Base-by-base conservation (phyloP, 2,113 vertebrate genomes). In the Haplochromis vanheusdeni region DNA sequence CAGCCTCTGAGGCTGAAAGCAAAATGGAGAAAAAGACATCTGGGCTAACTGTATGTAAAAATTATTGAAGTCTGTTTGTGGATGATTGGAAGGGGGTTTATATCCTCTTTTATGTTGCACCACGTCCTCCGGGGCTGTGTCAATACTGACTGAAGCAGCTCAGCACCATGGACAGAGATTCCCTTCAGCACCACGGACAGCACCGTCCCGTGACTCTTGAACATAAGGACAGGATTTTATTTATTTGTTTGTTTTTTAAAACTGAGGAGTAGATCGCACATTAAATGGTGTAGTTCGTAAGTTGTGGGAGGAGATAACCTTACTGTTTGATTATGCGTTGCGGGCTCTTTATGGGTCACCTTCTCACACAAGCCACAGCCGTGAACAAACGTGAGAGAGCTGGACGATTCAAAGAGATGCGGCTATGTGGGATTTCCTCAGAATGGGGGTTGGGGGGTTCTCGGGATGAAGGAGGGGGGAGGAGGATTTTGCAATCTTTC, bases 401-500 rank as follows among this genome's bases (percentile, higher is more conserved):
- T 19, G 10, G 70, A 31, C 26, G 17, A 77, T n/a, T 49, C 45
- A 77, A 49, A 49, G 70, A 77, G 45, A 77, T 31, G 16, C 9
- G 70, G 42, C 70, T 80, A 84, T 86, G 73, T 88, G 93, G 95
- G 93, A 84, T 93, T 95, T 95, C 95, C 93, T 94, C 85, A 45
- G 55, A 77, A 56, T 54, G 51, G 40, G 13, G 77, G 37, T 89
- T 42, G 65, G 75, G 70, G 7, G 10, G 58, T 56, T 28, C 21
- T 7, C 5, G 5, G 40, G 14, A 45, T 80, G 21, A 47, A 47
- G 49, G 7, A 45, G 6, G 81, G 75, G 81, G 21, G 19, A 23
- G 49, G 19, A 47, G 6, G 84, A 83, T 91, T 87, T 93, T 85
- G 83, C 56, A 90, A 84, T 90, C 82, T 16, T 58, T 90, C 83